Evolutionary conservation across 1,140 invertebrate species (phyloP).

Genomic region (Euura lappo): DNA sequence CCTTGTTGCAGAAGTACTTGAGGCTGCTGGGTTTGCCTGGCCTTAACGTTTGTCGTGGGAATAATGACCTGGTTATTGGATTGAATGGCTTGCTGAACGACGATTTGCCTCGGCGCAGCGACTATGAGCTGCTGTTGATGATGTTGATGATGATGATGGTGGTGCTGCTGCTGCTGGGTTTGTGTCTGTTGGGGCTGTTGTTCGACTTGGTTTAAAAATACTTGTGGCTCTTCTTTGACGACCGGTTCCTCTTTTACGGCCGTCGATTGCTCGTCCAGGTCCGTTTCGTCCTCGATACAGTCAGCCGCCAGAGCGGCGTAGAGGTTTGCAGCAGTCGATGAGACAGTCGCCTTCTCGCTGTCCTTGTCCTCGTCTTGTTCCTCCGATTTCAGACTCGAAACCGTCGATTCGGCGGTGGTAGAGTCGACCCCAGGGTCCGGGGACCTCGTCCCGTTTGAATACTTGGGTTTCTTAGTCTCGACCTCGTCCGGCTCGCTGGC

Average conservation of each 20-base stretch:
- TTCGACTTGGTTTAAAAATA: slow-evolving; percentile 36
- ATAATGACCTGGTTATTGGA: slow-evolving; percentile 55
- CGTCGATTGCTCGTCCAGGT: slow-evolving; percentile 55
- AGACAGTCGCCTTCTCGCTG: slow-evolving; percentile 62
- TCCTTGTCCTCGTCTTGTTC: slow-evolving; percentile 58
- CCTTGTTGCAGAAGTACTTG: slow-evolving; percentile 56
- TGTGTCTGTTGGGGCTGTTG: background rate
- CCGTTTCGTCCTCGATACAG: slow-evolving; percentile 71
- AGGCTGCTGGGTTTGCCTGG: slow-evolving; percentile 51
- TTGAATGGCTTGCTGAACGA: slow-evolving; percentile 61
- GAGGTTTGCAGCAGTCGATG: slow-evolving; percentile 73
- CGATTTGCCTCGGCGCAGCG: slow-evolving; percentile 55
- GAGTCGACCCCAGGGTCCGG: slow-evolving; percentile 53
- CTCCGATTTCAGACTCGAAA: slow-evolving; percentile 56
- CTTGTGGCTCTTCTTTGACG: slow-evolving; percentile 39
- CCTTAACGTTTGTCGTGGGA: slow-evolving; percentile 51
- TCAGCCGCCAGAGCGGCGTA: slow-evolving; percentile 75
- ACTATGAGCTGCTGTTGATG: slow-evolving; percentile 57
- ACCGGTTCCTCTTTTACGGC: slow-evolving; percentile 29
- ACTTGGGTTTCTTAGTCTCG: slow-evolving; percentile 60
- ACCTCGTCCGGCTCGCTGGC: slow-evolving; percentile 51
- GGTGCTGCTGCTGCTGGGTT: slow-evolving; percentile 29
- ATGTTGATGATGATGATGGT: slow-evolving; percentile 46
- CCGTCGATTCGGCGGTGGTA: slow-evolving; percentile 53
- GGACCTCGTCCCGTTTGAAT: slow-evolving; percentile 60